Conservation (phyloP, 2,888 invertebrate genomes). For the Latheticus oryzae region DNA sequence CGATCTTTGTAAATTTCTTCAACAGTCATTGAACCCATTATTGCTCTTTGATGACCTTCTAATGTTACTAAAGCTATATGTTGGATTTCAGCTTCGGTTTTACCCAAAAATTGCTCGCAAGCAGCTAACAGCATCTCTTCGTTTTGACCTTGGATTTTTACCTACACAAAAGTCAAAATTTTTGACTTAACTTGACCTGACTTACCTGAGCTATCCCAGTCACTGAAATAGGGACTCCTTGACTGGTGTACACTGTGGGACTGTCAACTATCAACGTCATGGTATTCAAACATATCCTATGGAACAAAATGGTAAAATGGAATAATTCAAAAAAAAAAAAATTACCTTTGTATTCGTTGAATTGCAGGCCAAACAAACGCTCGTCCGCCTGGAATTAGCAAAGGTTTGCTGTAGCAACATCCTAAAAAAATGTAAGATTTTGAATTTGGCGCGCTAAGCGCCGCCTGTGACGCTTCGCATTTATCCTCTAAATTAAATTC, state of each 20-base stretch:
- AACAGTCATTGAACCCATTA: slow-evolving; percentile 97
- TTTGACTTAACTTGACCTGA: too few species aligned
- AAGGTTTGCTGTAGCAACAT: slow-evolving; percentile 94
- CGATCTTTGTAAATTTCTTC: slow-evolving; percentile 97
- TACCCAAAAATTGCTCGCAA: slow-evolving; percentile 94
- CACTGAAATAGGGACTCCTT: slow-evolving; percentile 96
- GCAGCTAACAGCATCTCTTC: slow-evolving; percentile 91
- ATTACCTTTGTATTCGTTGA: slow-evolving; percentile 85
- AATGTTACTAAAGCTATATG: slow-evolving; percentile 91
- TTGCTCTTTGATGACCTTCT: slow-evolving; percentile 92
- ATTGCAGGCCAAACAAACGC: slow-evolving; percentile 97
- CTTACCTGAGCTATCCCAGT: slow-evolving; percentile 97
- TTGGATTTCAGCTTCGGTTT: slow-evolving; percentile 87
- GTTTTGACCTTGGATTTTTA: slow-evolving; percentile 90
- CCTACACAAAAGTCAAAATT: slow-evolving; percentile 72
- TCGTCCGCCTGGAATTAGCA: slow-evolving; percentile 94
- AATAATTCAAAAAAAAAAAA: slow-evolving; percentile 7
- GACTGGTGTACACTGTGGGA: slow-evolving; percentile 94
- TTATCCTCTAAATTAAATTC: too few species aligned
- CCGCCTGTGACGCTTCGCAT: slow-evolving; percentile 4
- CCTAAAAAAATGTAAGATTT: slow-evolving; percentile 65
- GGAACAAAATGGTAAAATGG: slow-evolving; percentile 6
- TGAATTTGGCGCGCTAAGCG: not conserved
- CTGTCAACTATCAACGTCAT: slow-evolving; percentile 98
- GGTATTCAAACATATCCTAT: slow-evolving; percentile 92